Base-by-base conservation (phyloP, 2,797 vertebrate species). In the Thalassophryne amazonica region DNA sequence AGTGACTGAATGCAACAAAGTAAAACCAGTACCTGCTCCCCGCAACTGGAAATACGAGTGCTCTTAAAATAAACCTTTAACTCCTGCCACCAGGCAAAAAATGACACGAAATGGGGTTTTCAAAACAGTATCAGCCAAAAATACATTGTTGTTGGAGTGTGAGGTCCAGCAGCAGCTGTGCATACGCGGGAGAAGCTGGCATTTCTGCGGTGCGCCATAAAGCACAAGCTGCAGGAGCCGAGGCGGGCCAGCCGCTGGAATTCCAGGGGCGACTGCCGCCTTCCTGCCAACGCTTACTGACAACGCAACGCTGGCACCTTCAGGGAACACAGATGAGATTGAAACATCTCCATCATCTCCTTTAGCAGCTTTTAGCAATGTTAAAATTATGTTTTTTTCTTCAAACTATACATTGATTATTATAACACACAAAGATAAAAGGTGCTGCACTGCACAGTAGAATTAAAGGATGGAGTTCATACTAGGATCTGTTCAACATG, bases 51-150 rank as follows among this genome's bases (percentile, higher is more conserved):
- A 86, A 80, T 64, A 76, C 12, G 50, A 81, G 73, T 45, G 1
- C 56, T 77, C 65, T 76, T 57, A 83, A 90, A 88, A 87, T 85
- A 89, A 89, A 89, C 76, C 58, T 77, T 79, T 68, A 78, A 84
- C 80, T 84, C 74, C 81, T 71, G 79, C 77, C 82, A 85, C 68
- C 49, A 69, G 66, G 71, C 64, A 73, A 71, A 83, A 85, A 83
- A 41, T 55, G 56, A 48, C 34, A 53, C 54, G 73, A 57, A 78
- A 72, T 73, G 56, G 40, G 71, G 76, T 82, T 89, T 87, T 88
- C 42, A 84, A 84, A 88, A 88, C 69, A 79, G 81, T 61, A 76
- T 60, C 48, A 42, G 67, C 85, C 88, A 90, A 89, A 89, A 89
- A 89, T 89, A 90, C 46, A 79, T 80, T 83, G 68, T 79, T 68